Percentiles rank a stretch among this genome's conserved stretches.
Conservation (phyloP, 2,888 invertebrate species). For the Ormyrus thymus region DNA sequence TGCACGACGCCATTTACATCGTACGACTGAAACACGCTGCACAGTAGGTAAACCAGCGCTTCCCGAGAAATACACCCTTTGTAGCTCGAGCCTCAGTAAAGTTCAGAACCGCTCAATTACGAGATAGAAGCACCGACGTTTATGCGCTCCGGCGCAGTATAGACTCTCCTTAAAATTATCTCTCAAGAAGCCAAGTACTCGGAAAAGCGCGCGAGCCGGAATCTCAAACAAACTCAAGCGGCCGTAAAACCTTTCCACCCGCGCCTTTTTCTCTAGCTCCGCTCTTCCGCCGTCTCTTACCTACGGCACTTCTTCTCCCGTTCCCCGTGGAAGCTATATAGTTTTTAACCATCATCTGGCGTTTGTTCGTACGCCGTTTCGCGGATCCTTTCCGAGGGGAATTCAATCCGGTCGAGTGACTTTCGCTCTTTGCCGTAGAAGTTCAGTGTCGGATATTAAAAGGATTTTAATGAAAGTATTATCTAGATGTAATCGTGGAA, state of each 20-base stretch:
- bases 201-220: conserved; percentile 27
- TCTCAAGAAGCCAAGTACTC: conserved; percentile 44
- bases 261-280: conserved; percentile 16
- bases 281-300: conserved; percentile 42
- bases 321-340: background rate
- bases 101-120: conserved; percentile 38
- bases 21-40: too few species aligned
- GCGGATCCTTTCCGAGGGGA: too few species aligned
- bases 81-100: conserved; percentile 14
- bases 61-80: too few species aligned
- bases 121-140: conserved; percentile 46
- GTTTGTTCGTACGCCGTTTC: too few species aligned
- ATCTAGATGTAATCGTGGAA: too few species aligned
- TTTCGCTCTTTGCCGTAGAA: too few species aligned
- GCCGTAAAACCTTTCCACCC: conserved; percentile 41
- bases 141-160: conserved; percentile 18
- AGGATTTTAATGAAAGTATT: too few species aligned
- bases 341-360: conserved; percentile 12
- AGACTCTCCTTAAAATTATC: conserved; percentile 43
- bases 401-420: too few species aligned
- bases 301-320: conserved; percentile 8
- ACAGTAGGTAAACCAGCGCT: too few species aligned
- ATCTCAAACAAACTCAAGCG: conserved; percentile 49
- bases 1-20: too few species aligned
- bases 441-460: too few species aligned